These are phyloP conservation scores for Nannospalax galili DNA, from an alignment of 2,113 vertebrate genomes.

Conservation along the genomic window DNA sequence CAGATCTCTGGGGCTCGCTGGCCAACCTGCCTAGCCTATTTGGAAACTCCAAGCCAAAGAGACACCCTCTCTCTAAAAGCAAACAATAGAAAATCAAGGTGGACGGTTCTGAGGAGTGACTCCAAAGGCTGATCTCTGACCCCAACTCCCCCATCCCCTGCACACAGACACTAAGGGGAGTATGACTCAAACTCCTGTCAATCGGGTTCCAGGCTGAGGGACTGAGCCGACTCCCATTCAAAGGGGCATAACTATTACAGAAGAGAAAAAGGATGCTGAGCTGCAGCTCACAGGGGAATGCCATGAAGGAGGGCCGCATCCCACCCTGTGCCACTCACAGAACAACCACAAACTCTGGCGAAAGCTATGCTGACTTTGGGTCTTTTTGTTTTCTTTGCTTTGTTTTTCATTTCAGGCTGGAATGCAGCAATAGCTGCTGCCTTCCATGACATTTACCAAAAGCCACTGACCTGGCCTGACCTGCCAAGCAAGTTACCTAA, in stretches of 20 bases:
- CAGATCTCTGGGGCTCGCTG: not conserved
- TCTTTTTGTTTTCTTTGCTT: conserved; percentile 48
- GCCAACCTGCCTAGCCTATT: not conserved
- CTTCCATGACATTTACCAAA: conserved; percentile 26
- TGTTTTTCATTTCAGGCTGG: not conserved
- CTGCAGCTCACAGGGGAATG: not conserved
- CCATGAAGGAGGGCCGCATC: not conserved
- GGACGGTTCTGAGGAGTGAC: not conserved
- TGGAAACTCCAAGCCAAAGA: not conserved
- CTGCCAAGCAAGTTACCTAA: not conserved
- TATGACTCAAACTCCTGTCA: not conserved
- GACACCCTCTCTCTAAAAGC: not conserved
- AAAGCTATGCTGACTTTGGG: not conserved
- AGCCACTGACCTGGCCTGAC: conserved; percentile 54
- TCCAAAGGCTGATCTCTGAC: not conserved
- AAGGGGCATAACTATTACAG: not conserved
- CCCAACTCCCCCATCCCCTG: no score
- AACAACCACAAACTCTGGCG: conserved; percentile 24
- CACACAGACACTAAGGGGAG: not conserved
- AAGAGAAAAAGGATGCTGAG: not conserved
- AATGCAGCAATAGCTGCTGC: not conserved
- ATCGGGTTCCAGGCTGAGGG: not conserved
- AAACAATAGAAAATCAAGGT: not conserved
- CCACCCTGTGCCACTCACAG: not conserved
- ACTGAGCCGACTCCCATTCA: not conserved